Conservation (phyloP, 2,888 invertebrate species). For the Latrodectus hesperus region DNA sequence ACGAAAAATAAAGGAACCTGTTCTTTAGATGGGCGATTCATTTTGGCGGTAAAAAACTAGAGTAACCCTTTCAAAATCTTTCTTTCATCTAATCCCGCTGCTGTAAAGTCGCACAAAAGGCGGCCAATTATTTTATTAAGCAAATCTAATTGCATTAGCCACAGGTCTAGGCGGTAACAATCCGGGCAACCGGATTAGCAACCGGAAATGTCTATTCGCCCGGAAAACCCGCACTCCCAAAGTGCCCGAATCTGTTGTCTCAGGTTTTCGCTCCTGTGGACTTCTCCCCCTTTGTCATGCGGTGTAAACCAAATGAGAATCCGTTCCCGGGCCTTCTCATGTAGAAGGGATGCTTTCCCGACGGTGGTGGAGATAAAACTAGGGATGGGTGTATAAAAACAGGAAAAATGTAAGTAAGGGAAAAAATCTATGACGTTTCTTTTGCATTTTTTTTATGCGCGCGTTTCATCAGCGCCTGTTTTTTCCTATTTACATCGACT, state of each 20-base stretch:
- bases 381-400: constrained; percentile 3
- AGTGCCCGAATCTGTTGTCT: constrained; percentile 22
- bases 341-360: neutral
- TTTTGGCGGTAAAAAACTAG: too few species aligned
- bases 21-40: too few species aligned
- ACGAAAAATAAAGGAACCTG: too few species aligned
- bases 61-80: too few species aligned
- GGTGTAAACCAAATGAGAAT: constrained; percentile 46
- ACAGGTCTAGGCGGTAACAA: constrained; percentile 52
- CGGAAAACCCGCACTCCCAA: constrained; percentile 34
- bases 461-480: too few species aligned
- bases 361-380: neutral
- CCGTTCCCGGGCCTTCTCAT: neutral
- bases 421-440: neutral
- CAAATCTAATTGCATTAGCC: constrained; percentile 52
- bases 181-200: constrained; percentile 59
- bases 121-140: constrained; percentile 62
- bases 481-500: too few species aligned
- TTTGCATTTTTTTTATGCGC: too few species aligned
- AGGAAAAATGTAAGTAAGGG: neutral
- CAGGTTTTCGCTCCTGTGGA: constrained; percentile 35
- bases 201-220: constrained; percentile 21
- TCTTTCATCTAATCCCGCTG: neutral
- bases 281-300: neutral
- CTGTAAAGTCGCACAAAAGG: constrained; percentile 58